Conservation (phyloP, 2,888 invertebrate species). For the Acholoe squamosa region DNA sequence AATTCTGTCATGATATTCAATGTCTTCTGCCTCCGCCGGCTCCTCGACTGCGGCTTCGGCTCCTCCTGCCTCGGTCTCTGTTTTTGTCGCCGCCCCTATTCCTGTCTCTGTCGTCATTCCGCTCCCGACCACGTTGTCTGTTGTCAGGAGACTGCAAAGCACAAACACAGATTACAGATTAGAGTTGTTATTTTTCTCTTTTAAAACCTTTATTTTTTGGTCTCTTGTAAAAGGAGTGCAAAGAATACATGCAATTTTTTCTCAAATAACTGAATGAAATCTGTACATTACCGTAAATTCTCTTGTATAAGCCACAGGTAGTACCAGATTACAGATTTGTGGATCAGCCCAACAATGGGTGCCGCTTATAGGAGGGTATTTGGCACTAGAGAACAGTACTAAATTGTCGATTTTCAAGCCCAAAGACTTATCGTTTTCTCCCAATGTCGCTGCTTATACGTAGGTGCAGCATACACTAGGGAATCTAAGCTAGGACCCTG, state of each 20-base stretch:
- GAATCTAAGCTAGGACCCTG: too few species aligned
- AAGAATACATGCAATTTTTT: not conserved
- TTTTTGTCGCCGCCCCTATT: constrained; percentile 14
- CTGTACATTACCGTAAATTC: too few species aligned
- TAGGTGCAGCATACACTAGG: too few species aligned
- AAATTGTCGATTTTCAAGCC: too few species aligned
- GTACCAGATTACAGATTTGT: too few species aligned
- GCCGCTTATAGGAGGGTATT: too few species aligned
- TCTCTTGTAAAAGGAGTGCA: not conserved
- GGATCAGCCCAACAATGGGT: not conserved
- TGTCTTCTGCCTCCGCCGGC: not conserved
- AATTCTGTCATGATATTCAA: not conserved
- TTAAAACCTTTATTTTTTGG: not conserved
- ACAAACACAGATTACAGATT: not conserved
- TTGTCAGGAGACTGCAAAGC: constrained; percentile 16
- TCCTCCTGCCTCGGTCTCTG: constrained; percentile 11
- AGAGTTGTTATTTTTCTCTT: not conserved
- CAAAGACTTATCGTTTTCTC: not conserved
- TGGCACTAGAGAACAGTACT: too few species aligned
- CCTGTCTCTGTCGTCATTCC: not conserved
- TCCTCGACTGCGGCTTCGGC: constrained; percentile 41
- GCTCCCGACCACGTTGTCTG: not conserved
- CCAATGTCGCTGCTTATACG: too few species aligned
- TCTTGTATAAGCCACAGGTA: too few species aligned
- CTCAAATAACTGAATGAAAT: too few species aligned